Evolutionary conservation across 37 sponge, comb jelly and placozoan genomes (phyloP).

Genomic region (Halisarca cf. caerulea): DNA sequence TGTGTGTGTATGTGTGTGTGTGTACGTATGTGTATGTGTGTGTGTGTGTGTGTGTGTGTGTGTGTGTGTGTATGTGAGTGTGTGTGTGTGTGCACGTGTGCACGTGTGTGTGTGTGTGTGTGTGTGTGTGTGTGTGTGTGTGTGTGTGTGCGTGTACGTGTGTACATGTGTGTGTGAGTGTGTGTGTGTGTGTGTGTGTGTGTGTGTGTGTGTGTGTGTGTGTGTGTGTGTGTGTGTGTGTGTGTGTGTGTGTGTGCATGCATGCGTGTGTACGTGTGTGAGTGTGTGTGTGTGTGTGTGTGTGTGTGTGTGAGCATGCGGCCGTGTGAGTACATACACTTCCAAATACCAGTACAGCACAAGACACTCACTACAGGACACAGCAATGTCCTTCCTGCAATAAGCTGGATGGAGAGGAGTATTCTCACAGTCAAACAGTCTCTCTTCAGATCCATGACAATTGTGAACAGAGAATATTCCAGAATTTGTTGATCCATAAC

Average conservation of each 20-base stretch:
- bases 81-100: no score
- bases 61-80: no score
- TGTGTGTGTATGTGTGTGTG: no score
- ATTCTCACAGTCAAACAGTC: neutral
- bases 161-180: constrained; percentile 18
- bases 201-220: constrained; percentile 19
- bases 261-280: no score
- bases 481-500: neutral
- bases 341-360: no score
- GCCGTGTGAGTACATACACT: no score
- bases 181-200: neutral
- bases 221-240: constrained; percentile 17
- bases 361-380: no score
- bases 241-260: neutral
- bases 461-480: neutral
- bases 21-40: no score
- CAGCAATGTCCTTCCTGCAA: no score
- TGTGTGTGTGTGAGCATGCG: no score
- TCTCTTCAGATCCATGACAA: neutral
- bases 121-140: constrained; percentile 15
- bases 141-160: constrained; percentile 19
- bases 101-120: constrained; percentile 14
- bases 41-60: no score
- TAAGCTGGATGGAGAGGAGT: neutral
- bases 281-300: no score